Evolutionary conservation across 2,888 invertebrate genomes (phyloP), one percentile per base, ranked within the genome.

Genomic region (Eumerus sabulonum): DNA sequence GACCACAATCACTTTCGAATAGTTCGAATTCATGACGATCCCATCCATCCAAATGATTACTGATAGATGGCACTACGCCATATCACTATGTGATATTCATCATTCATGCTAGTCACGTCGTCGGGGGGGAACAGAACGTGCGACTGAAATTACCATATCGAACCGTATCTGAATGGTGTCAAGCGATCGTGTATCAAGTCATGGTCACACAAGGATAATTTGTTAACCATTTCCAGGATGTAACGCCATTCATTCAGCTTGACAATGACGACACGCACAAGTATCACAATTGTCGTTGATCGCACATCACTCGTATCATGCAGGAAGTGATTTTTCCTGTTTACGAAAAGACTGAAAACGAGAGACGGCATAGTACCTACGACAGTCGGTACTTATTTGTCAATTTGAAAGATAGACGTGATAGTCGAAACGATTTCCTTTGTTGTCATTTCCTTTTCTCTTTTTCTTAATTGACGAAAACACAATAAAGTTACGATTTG

Each of bases 301-400:
- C 12, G 50, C 38, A 19, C 5, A 35, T 60, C 27, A 44, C n/a
- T 48, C 51, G 47, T 51, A 44, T 35, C 54, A 45, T 63, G 74
- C 79, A 79, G 79, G 79, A 79, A 79, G 57, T 74, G 74, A 79
- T 79, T 79, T 79, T 70, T 79, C 79, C 79, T 79, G 79, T 79
- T 79, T 79, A 79, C 51, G 68, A 59, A 60, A 68, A 51, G 19
- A 60, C n/a, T n/a, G n/a, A n/a, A 51, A 36, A 36, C 4, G 18
- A 53, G 18, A 56, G 36, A 48, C 13, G 51, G 17, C 57, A 44
- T 27, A 47, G 17, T 19, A 13, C 27, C 2, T 27, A 17, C 51
- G 62, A 35, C 47, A 40, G 54, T 53, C 73, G 66, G 74, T 74
- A 74, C 74, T 79, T 79, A 79, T 79, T 79, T 79, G 79, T 79